Base-by-base conservation (phyloP, 2,888 invertebrate species). In the Scrobipalpa costella region DNA sequence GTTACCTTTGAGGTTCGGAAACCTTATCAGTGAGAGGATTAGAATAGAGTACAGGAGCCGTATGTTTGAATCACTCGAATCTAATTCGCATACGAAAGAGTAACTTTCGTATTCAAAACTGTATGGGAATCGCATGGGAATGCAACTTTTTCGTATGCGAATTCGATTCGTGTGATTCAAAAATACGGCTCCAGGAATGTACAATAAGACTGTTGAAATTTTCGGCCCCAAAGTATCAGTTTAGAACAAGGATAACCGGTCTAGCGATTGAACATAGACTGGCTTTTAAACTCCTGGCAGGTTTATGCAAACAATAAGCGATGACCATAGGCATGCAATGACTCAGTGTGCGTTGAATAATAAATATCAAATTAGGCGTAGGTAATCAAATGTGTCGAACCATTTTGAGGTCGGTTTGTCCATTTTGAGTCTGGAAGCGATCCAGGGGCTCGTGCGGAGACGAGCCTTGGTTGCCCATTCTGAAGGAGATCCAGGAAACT, bases 381-480 rank as follows among this genome's bases (percentile, higher is more conserved):
- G 64, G 68, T 58, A 67, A 70, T 70, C 64, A 55, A 33, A 55
- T 68, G 61, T 64, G 40, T 66, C 82, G 69, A 81, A 91, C 91
- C 91, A 90, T 91, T 87, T 91, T 91, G 68, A 91, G 85, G 75
- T 91, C 90, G 33, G 55, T 52, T 21, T 27, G 50, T 66, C 83
- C 72, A 73, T 85, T 83, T 70, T 89, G 91, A 67, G 91, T 85
- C 70, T 92, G 90, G 69, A 93, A 94, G 84, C 94, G 93, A 83
- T 96, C 96, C 84, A 96, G 93, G 74, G 96, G 96, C 87, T 96
- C 95, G 87, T 96, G 96, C 72, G 94, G 93, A 79, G 96, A 95
- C 73, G 96, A 96, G 79, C 96, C 95, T 88, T 96, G 95, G 86
- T 96, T 96, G 79, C 96, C 96, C 96, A 96, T 96, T 74, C 71